A percentile compares a stretch with the other conserved stretches of the same genome.
phyloP scores from a whole-genome alignment of 2,888 invertebrate species.

The Aphodius sticticus region DNA sequence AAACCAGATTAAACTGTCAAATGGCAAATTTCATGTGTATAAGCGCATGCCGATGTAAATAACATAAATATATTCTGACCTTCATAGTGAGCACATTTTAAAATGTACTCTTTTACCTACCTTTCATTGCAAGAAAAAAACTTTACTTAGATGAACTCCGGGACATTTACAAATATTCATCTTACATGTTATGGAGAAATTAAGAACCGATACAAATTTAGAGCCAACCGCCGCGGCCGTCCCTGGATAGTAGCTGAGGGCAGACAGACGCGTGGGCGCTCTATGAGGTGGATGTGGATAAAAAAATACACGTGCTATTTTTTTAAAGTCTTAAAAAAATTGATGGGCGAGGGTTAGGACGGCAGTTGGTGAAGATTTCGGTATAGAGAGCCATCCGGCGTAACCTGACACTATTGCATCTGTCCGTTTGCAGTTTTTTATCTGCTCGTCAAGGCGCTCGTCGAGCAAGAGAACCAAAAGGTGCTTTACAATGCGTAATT shows the following conservation, averaged over 20 bases:
- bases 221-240: not conserved
- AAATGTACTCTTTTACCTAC: too few relatives aligned
- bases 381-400: conserved; percentile 13
- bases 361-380: conserved; percentile 30
- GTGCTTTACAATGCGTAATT: not conserved
- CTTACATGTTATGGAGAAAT: too few relatives aligned
- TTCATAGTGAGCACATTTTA: too few relatives aligned
- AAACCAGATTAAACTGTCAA: too few relatives aligned
- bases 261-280: conserved; percentile 24
- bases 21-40: too few relatives aligned
- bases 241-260: not conserved
- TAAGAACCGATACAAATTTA: not conserved
- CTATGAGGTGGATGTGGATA: conserved; percentile 22
- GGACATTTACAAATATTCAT: too few relatives aligned
- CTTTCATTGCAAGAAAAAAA: too few relatives aligned
- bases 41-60: too few relatives aligned
- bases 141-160: too few relatives aligned
- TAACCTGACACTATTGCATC: conserved; percentile 32
- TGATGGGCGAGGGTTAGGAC: conserved; percentile 24
- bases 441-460: not conserved
- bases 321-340: conserved; percentile 28
- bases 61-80: too few relatives aligned
- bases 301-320: conserved; percentile 34
- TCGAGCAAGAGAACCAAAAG: not conserved
- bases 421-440: conserved; percentile 20